Conservation (phyloP, 1,140 invertebrate species). For the Macrobrachium nipponense region DNA sequence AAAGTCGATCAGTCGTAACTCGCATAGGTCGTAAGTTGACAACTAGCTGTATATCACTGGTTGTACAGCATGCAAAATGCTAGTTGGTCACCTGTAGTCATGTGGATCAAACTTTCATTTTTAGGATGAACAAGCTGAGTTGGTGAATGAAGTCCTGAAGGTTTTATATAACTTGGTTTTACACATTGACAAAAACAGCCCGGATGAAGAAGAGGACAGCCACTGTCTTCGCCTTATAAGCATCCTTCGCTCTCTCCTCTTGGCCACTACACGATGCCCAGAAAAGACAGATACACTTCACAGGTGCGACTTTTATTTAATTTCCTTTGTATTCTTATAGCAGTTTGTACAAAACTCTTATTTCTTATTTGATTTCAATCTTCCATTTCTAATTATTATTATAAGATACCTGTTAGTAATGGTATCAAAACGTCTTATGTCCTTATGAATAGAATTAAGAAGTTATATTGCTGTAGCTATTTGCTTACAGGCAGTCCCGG, state of each 20-base stretch:
- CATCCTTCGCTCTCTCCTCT: constrained; percentile 79
- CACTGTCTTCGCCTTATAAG: constrained; percentile 80
- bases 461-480: too few relatives aligned
- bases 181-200: constrained; percentile 66
- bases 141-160: constrained; percentile 88
- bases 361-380: background rate
- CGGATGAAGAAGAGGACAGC: constrained; percentile 77
- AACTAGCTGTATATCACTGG: too few relatives aligned
- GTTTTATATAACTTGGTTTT: constrained; percentile 89
- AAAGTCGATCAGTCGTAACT: too few relatives aligned
- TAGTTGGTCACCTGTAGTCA: too few relatives aligned
- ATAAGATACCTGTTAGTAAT: too few relatives aligned
- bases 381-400: background rate
- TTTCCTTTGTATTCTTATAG: constrained; percentile 68
- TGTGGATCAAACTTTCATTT: constrained; percentile 42
- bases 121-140: constrained; percentile 76
- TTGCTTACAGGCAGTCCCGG: too few relatives aligned
- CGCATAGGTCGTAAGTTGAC: too few relatives aligned
- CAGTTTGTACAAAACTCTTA: background rate
- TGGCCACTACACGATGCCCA: constrained; percentile 76
- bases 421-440: too few relatives aligned
- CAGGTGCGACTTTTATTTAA: constrained; percentile 73
- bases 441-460: background rate
- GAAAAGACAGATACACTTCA: constrained; percentile 79
- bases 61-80: too few relatives aligned